These are phyloP conservation scores for Lithophane leautieri DNA, from an alignment of 2,888 invertebrate genomes.

Conservation along the genomic window DNA sequence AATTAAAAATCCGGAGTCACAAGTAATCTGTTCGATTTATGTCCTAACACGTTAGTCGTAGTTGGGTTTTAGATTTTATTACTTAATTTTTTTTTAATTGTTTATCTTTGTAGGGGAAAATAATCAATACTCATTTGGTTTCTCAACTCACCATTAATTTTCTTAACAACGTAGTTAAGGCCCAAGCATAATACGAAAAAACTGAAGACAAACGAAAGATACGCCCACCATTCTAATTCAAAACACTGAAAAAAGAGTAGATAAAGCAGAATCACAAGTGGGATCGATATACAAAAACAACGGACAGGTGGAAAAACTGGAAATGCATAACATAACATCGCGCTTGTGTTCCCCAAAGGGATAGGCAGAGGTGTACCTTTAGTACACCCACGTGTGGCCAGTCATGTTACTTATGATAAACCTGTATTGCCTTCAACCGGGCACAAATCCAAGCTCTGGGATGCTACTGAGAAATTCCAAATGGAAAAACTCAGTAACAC, in stretches of 20 bases:
- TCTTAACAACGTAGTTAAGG: conserved; percentile 80
- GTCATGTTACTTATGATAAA: neutral
- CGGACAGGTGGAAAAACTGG: neutral
- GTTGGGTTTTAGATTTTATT: no score
- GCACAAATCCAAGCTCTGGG: neutral
- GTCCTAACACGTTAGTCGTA: no score
- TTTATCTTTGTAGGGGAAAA: neutral
- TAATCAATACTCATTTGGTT: neutral
- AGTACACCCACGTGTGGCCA: neutral
- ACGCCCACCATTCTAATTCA: conserved; percentile 78
- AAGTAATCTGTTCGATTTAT: no score
- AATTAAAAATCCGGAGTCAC: no score
- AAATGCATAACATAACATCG: no score
- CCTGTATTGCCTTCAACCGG: neutral
- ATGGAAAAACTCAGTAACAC: neutral
- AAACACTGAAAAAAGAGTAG: conserved; percentile 52
- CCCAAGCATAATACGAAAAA: conserved; percentile 72
- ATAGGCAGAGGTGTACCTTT: neutral
- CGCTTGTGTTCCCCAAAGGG: no score
- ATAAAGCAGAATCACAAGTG: neutral
- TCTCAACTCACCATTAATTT: conserved; percentile 72
- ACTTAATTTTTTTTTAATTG: no score
- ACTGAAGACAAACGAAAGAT: conserved; percentile 67
- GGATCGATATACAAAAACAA: neutral
- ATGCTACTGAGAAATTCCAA: neutral